Conservation (phyloP, 1,140 invertebrate species). For the Megalonaias nervosa region DNA sequence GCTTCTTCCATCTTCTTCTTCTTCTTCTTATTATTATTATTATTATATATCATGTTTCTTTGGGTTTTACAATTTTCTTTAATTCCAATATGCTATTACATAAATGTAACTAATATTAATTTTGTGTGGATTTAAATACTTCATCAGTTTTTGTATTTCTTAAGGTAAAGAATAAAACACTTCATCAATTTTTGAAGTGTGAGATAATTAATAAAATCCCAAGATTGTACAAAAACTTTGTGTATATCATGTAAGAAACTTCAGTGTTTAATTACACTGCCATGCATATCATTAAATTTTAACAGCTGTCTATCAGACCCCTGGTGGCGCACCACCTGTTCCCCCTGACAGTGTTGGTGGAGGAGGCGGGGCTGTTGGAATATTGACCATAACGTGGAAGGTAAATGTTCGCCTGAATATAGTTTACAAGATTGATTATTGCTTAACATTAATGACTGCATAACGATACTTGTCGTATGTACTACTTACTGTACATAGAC, state of each 20-base stretch:
- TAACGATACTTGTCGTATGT: no score
- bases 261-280: background rate
- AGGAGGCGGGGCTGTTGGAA: conserved; percentile 93
- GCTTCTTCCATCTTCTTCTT: no score
- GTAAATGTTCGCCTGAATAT: conserved; percentile 53
- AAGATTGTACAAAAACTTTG: background rate
- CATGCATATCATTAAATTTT: background rate
- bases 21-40: background rate
- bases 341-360: conserved; percentile 87
- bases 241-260: background rate
- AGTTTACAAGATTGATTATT: no score
- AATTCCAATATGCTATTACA: background rate
- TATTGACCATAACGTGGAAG: conserved; percentile 93
- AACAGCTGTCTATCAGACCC: conserved; percentile 41
- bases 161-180: no score
- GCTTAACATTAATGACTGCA: no score
- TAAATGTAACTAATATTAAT: background rate
- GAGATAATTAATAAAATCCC: background rate
- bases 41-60: background rate
- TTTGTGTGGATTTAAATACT: background rate
- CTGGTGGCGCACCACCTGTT: conserved; percentile 44
- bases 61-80: background rate
- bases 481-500: no score
- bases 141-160: background rate
- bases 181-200: background rate